These are phyloP conservation scores for Myopa tessellatipennis DNA, from an alignment of 2,888 invertebrate genomes.

Conservation along the genomic window DNA sequence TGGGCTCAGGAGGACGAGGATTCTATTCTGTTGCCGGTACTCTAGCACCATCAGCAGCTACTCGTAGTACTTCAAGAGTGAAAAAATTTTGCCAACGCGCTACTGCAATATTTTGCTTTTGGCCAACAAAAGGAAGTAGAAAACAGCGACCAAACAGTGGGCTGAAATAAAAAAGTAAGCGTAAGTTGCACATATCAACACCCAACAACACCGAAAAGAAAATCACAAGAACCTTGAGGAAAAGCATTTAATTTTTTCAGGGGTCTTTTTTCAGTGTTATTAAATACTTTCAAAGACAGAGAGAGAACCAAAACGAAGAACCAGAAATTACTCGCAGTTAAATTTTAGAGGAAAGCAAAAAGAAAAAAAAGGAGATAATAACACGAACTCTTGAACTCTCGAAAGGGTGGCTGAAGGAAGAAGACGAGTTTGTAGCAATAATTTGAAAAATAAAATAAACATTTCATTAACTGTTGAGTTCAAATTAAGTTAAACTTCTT, in stretches of 20 bases:
- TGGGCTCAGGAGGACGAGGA: not conserved
- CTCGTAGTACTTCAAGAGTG: not conserved
- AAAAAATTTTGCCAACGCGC: slow-evolving; percentile 4
- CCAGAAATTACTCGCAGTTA: not conserved
- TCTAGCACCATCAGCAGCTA: not conserved
- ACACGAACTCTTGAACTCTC: too few relatives aligned
- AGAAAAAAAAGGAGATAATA: not conserved
- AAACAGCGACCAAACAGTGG: not conserved
- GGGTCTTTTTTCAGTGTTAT: slow-evolving; percentile 18
- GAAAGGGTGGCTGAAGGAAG: not conserved
- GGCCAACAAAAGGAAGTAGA: not conserved
- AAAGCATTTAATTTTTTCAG: slow-evolving; percentile 10
- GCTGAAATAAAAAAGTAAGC: not conserved
- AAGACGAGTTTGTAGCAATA: not conserved
- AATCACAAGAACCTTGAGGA: slow-evolving; percentile 17
- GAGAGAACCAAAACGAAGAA: not conserved
- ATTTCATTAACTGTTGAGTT: slow-evolving; percentile 10
- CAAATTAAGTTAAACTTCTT: not conserved
- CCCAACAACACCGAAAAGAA: slow-evolving; percentile 13
- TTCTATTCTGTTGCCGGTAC: not conserved
- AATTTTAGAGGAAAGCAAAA: not conserved
- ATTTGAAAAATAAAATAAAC: slow-evolving; percentile 19
- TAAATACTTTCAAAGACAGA: not conserved
- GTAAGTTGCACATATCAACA: slow-evolving; percentile 21
- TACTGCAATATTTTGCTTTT: slow-evolving; percentile 5